phyloP scores from a whole-genome alignment of 2,888 invertebrate genomes.

The Cryptosula pallasiana region DNA sequence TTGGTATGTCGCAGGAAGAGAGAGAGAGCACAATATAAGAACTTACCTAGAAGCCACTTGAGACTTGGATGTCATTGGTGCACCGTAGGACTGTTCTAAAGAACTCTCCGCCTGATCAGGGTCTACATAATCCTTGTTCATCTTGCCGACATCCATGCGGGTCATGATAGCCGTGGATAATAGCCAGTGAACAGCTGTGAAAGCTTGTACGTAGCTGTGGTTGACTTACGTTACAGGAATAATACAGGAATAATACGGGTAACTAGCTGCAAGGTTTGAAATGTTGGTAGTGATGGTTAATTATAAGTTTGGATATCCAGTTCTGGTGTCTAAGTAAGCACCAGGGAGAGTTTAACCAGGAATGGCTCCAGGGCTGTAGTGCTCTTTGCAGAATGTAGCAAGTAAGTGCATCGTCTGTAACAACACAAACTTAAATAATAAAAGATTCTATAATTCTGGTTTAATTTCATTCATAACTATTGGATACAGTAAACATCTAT shows the following conservation, averaged over 20 bases:
- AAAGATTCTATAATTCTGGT: background rate
- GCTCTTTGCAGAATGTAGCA: conserved; percentile 24
- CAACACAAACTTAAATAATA: background rate
- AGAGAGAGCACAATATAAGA: too few relatives aligned
- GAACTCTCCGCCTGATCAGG: conserved; percentile 4
- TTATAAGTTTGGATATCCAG: too few relatives aligned
- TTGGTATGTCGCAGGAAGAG: too few relatives aligned
- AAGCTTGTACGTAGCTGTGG: too few relatives aligned
- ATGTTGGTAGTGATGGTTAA: too few relatives aligned
- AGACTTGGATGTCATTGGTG: background rate
- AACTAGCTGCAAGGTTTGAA: too few relatives aligned
- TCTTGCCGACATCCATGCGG: conserved; percentile 7
- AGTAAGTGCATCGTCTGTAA: conserved; percentile 22
- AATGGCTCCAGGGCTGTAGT: conserved; percentile 25
- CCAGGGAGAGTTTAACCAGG: conserved; percentile 21
- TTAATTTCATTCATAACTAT: too few relatives aligned
- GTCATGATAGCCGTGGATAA: background rate
- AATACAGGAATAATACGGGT: too few relatives aligned
- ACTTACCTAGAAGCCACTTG: too few relatives aligned
- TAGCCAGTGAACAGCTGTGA: background rate
- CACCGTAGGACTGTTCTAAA: background rate
- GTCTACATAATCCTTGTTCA: conserved; percentile 22
- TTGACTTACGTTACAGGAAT: too few relatives aligned
- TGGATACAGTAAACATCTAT: too few relatives aligned
- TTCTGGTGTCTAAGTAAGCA: too few relatives aligned